These are phyloP conservation scores for Mycetomoellerius zeteki DNA, from an alignment of 1,140 invertebrate species.

Conservation along the genomic window DNA sequence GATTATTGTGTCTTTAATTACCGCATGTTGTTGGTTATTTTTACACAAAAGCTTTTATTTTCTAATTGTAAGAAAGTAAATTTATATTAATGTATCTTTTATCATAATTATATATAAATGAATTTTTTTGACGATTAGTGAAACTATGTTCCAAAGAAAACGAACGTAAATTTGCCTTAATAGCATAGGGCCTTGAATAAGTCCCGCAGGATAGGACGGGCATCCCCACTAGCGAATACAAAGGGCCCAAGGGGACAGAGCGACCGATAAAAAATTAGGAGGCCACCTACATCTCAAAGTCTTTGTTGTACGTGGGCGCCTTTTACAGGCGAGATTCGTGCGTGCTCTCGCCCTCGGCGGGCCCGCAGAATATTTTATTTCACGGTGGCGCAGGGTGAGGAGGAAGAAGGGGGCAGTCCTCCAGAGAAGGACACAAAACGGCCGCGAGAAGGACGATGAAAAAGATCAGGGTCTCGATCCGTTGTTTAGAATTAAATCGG, in stretches of 20 bases:
- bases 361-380: slow-evolving; percentile 67
- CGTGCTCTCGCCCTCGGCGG: slow-evolving; percentile 24
- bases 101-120: neutral
- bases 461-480: slow-evolving; percentile 15
- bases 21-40: neutral
- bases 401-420: neutral
- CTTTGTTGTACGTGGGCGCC: slow-evolving; percentile 66
- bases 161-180: neutral
- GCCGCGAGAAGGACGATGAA: slow-evolving; percentile 29
- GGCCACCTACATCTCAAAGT: slow-evolving; percentile 60
- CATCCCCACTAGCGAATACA: neutral
- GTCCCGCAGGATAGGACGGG: neutral
- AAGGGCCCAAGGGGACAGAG: neutral
- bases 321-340: slow-evolving; percentile 52
- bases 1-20: neutral
- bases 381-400: neutral
- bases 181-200: neutral
- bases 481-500: slow-evolving; percentile 23
- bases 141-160: neutral
- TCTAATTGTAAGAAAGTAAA: neutral
- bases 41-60: neutral
- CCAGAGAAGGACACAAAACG: slow-evolving; percentile 32
- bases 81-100: neutral
- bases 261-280: slow-evolving; percentile 70
- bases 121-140: neutral